Percentiles rank a stretch among this genome's conserved stretches.
These are phyloP conservation scores for Phaethornis superciliosus DNA, from an alignment of 2,113 vertebrate species.

Conservation along the genomic window DNA sequence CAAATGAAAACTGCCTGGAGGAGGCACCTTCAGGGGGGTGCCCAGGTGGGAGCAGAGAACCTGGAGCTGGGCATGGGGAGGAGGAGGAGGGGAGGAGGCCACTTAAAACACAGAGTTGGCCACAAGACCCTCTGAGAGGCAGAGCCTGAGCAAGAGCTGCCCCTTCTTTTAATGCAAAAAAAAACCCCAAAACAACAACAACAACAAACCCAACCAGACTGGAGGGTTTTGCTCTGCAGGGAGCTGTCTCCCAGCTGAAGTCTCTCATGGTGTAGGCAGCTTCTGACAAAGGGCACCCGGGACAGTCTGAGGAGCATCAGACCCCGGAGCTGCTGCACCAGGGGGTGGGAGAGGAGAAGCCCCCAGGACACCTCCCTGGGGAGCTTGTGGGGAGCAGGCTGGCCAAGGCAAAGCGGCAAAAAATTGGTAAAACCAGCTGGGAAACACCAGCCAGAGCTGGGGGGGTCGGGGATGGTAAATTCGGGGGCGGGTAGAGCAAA, in stretches of 20 bases:
- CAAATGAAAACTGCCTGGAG: neutral
- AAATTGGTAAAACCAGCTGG: accelerated
- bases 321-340: accelerated
- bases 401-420: neutral
- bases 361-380: too few species aligned
- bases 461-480: neutral
- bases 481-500: neutral
- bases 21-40: neutral
- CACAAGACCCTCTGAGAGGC: neutral
- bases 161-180: neutral
- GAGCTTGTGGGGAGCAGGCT: neutral
- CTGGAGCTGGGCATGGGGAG: neutral
- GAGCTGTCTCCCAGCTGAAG: too few species aligned
- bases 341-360: neutral
- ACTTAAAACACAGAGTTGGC: neutral
- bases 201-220: neutral
- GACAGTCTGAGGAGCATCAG: neutral
- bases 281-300: accelerated
- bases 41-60: neutral
- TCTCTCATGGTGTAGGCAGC: neutral
- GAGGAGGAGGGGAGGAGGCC: neutral
- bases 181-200: accelerated
- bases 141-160: neutral
- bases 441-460: neutral
- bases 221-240: too few species aligned